Base-by-base conservation (phyloP, 2,888 invertebrate genomes). In the Homarus gammarus region DNA sequence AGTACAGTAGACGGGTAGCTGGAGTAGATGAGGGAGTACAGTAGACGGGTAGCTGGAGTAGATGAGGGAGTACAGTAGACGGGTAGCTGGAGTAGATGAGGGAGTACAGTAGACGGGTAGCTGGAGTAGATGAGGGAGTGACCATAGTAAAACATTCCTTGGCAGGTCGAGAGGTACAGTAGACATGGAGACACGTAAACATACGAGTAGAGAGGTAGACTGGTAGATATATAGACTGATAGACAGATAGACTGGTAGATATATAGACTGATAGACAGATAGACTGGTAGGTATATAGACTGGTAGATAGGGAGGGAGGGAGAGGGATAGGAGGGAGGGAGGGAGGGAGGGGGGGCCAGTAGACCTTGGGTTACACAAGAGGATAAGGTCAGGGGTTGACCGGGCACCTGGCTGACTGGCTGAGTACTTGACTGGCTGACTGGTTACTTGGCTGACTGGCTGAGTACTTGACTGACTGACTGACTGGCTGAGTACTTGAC, bases 341-440 rank as follows among this genome's bases (percentile, higher is more conserved):
- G 79, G 36, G 68, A 61, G 68, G 49, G 68, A 81, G 81, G 27
- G 81, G 38, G 56, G 82, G 68, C 64, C n/a, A 27, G 64, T 64
- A 64, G 64, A 64, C 64, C 64, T 64, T 64, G 64, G 64, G 64
- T 64, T 64, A 0, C 64, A 64, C 64, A 64, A 6, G 64, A 64
- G 1, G 64, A 27, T 64, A 64, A 64, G 64, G 64, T 64, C 64
- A 64, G 64, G 22, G 64, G 64, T 64, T 64, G 64, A 22, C 27
- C 6, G n/a, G 5, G 27, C 64, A 27, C 64, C 64, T 64, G 64
- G 64, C 64, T 27, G 1, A 8, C 22, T 27, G 64, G 56, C 44
- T n/a, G n/a, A n/a, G n/a, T n/a, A n/a, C n/a, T n/a, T n/a, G n/a
- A n/a, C n/a, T n/a, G n/a, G n/a, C n/a, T n/a, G n/a, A n/a, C n/a